phyloP scores from a whole-genome alignment of 2,888 invertebrate species.

The Sminthurinus aureus region DNA sequence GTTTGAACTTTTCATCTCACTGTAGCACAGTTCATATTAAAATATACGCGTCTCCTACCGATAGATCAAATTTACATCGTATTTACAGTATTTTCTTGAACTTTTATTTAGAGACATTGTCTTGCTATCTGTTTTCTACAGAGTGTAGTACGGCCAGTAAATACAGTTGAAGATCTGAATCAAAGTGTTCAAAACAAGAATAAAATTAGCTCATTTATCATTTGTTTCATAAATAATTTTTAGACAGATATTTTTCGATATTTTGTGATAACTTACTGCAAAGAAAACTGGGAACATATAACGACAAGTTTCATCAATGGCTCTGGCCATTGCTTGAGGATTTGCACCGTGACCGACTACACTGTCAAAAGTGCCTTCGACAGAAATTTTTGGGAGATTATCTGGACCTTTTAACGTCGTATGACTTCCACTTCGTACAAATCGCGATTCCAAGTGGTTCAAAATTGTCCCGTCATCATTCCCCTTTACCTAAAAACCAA shows the following conservation, averaged over 20 bases:
- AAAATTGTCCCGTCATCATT: conserved; percentile 44
- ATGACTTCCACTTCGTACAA: conserved; percentile 47
- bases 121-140: conserved; percentile 2
- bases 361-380: conserved; percentile 44
- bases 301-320: conserved; percentile 46
- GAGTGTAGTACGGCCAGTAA: conserved; percentile 65
- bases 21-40: background rate
- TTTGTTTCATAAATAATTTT: too few relatives aligned
- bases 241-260: too few relatives aligned
- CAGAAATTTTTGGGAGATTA: conserved; percentile 50
- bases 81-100: background rate
- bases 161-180: conserved; percentile 63
- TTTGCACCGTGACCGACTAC: background rate
- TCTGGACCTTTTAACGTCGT: conserved; percentile 42
- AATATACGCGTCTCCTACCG: background rate
- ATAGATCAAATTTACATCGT: too few relatives aligned
- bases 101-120: background rate
- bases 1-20: background rate
- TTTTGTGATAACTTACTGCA: conserved; percentile 46
- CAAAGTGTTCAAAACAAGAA: too few relatives aligned
- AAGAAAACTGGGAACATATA: conserved; percentile 64
- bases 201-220: too few relatives aligned
- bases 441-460: conserved; percentile 54
- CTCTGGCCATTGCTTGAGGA: conserved; percentile 35
- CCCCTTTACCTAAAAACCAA: conserved; percentile 34